These are phyloP conservation scores for Rachycentron canadum DNA, from an alignment of 2,797 vertebrate genomes.

Conservation along the genomic window DNA sequence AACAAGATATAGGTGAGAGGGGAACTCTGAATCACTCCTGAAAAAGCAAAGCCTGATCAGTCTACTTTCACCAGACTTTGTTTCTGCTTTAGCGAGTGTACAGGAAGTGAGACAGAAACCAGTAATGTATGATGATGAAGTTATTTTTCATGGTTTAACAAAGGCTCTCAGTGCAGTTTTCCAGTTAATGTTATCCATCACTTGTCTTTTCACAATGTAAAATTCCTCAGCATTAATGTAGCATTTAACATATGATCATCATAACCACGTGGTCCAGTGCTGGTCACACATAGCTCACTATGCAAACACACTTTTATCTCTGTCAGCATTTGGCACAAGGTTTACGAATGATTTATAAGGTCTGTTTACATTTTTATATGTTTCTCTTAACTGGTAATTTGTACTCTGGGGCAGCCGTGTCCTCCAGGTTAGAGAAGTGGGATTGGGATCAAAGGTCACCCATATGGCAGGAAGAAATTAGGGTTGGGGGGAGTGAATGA, in stretches of 20 bases:
- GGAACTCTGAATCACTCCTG: slow-evolving; percentile 5
- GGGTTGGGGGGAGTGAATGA: too few species aligned
- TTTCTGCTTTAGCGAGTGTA: too few species aligned
- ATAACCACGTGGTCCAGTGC: too few species aligned
- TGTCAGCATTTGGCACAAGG: background rate
- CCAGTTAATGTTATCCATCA: background rate
- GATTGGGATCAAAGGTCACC: too few species aligned
- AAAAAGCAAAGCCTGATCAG: background rate
- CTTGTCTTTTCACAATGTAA: background rate
- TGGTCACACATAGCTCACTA: background rate
- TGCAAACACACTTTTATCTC: background rate
- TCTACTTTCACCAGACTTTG: background rate
- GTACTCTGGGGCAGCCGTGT: background rate
- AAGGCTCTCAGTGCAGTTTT: background rate
- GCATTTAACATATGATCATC: background rate
- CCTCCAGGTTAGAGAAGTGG: background rate
- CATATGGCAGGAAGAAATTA: too few species aligned
- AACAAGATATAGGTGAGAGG: slow-evolving; percentile 52
- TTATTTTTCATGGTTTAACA: too few species aligned
- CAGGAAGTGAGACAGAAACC: background rate
- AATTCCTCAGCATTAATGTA: too few species aligned
- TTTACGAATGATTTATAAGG: background rate
- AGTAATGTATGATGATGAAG: too few species aligned
- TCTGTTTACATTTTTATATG: background rate
- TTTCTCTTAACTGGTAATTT: background rate